A percentile compares a stretch with the other conserved stretches of the same genome.
Evolutionary conservation across 1,140 invertebrate genomes (phyloP).

Genomic region (Portunus trituberculatus): DNA sequence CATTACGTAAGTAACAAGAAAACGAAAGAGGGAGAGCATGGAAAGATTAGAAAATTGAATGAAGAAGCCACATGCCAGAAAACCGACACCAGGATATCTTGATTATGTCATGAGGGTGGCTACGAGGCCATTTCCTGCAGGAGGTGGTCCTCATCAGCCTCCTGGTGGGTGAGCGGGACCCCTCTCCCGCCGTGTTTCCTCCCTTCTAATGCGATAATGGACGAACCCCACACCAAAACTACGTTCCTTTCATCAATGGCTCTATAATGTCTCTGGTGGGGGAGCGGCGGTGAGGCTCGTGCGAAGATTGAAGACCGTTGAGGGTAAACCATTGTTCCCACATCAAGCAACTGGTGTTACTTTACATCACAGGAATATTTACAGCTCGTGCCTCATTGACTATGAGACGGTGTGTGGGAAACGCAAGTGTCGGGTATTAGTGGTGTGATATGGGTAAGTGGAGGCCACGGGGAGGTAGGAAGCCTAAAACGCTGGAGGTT

Average conservation of each 20-base stretch:
- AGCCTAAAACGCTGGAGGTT: neutral
- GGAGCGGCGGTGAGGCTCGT: too few relatives aligned
- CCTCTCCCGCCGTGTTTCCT: slow-evolving; percentile 40
- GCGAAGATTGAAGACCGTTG: too few relatives aligned
- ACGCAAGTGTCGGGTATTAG: neutral
- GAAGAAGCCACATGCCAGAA: neutral
- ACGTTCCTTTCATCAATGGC: too few relatives aligned
- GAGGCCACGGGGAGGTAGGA: neutral
- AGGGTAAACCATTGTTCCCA: too few relatives aligned
- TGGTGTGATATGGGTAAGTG: neutral
- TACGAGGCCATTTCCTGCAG: neutral
- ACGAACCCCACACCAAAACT: neutral
- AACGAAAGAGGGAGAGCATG: neutral
- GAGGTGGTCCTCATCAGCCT: neutral
- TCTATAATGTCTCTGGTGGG: too few relatives aligned
- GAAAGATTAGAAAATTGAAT: neutral
- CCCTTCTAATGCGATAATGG: slow-evolving; percentile 60
- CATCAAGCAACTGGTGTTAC: too few relatives aligned
- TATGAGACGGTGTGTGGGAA: neutral
- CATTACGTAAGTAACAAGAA: too few relatives aligned
- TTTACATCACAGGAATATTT: too few relatives aligned
- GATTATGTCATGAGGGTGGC: slow-evolving; percentile 25
- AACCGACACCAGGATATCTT: neutral
- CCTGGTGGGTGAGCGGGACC: neutral
- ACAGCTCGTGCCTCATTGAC: neutral